Evolutionary conservation across 2,888 invertebrate genomes (phyloP), one percentile per base, ranked within the genome.

Genomic region (Furcula furcula): DNA sequence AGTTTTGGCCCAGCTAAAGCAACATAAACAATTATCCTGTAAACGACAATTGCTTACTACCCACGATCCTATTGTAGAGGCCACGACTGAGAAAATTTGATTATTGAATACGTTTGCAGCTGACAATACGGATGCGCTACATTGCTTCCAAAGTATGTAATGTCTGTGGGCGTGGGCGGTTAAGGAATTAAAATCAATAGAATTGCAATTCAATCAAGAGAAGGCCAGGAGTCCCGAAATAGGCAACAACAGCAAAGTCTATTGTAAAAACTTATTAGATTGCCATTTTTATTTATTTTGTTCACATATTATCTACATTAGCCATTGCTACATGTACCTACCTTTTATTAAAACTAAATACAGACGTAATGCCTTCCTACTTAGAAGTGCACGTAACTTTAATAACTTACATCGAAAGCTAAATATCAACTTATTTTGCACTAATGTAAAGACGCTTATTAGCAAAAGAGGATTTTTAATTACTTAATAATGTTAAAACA

Each of bases 21-120:
- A 62, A 58, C 45, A 39, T 43, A 40, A 39, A 49, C 63, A 65
- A 69, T 76, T 75, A 75, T 63, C 61, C 47, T 55, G 57, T 64
- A 57, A 60, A 66, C 51, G 57, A 61, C 62, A 64, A 62, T 65
- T 59, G 55, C 46, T 36, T 29, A 46, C 67, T 55, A 39, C 71
- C 73, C 55, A 71, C 74, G 50, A 46, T 40, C 46, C 52, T 46
- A 60, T 55, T 61, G 57, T 48, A 43, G 34, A 20, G 52, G 28
- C 31, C 25, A 34, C 53, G 52, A 53, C 37, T 45, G 43, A 52
- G 37, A 41, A 40, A 56, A 48, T 48, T 53, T 45, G 52, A 54
- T 64, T 48, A 40, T 44, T 44, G 40, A 44, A 52, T 51, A 56
- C 34, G 36, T 47, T 45, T 43, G 37, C 55, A 54, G 55, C 46